A percentile compares a stretch with the other conserved stretches of the same genome.
Evolutionary conservation across 2,888 invertebrate species (phyloP).

Genomic region (Cotesia congregata): DNA sequence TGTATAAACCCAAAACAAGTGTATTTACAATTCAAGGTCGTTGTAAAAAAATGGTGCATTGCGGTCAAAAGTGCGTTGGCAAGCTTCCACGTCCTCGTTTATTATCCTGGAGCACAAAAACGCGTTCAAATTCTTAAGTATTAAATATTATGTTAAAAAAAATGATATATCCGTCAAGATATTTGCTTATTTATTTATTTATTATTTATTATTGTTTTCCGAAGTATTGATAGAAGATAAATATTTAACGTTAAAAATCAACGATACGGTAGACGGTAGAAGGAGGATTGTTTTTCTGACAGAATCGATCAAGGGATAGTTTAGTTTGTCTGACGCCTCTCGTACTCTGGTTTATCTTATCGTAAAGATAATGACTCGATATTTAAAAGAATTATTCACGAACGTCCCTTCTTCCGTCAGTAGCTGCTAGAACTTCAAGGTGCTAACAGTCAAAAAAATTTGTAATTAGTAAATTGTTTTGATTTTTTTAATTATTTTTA

Average conservation of each 20-base stretch:
- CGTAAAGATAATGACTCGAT: conserved; percentile 46
- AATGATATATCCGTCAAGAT: not conserved
- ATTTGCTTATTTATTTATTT: not conserved
- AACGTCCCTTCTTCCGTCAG: conserved; percentile 45
- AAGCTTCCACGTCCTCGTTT: conserved; percentile 22
- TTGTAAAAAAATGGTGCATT: conserved; percentile 27
- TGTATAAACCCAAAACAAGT: not conserved
- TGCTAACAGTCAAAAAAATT: not conserved
- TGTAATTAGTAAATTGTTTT: not conserved
- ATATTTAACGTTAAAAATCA: not conserved
- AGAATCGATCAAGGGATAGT: conserved; percentile 40
- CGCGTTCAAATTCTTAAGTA: too few species aligned
- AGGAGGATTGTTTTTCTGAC: conserved; percentile 19
- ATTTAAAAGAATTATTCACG: conserved; percentile 46
- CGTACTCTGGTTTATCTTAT: conserved; percentile 48
- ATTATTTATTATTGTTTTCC: not conserved
- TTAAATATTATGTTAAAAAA: not conserved
- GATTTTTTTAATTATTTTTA: not conserved
- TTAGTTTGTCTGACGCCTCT: conserved; percentile 38
- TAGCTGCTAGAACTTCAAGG: conserved; percentile 38
- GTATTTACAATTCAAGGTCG: not conserved
- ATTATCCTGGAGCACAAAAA: not conserved
- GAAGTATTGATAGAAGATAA: not conserved
- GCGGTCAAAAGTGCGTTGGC: conserved; percentile 24
- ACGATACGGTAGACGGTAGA: conserved; percentile 6